phyloP scores from a whole-genome alignment of 2,797 vertebrate species.

The Enteromius viviparus region DNA sequence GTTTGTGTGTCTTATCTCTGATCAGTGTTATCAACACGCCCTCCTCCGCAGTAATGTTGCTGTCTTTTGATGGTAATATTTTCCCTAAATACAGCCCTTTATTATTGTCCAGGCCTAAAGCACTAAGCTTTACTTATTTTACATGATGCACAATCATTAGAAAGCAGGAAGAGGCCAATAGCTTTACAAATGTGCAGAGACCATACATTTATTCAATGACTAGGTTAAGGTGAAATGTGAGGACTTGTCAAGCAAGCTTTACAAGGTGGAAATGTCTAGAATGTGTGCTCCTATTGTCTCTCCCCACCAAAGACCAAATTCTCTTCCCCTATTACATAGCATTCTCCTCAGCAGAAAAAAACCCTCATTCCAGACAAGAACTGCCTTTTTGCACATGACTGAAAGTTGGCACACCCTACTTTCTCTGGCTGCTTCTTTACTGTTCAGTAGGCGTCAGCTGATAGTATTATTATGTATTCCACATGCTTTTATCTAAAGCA shows the following conservation, averaged over 20 bases:
- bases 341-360: slow-evolving; percentile 25
- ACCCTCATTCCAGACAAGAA: slow-evolving; percentile 12
- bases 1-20: slow-evolving; percentile 44
- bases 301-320: not conserved
- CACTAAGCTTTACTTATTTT: not conserved
- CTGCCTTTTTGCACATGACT: slow-evolving; percentile 8
- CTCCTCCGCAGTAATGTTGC: slow-evolving; percentile 44
- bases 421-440: not conserved
- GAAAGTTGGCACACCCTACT: not conserved
- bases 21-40: slow-evolving; percentile 49
- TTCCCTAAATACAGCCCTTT: not conserved
- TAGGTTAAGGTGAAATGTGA: slow-evolving; percentile 8
- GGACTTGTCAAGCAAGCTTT: slow-evolving; percentile 34
- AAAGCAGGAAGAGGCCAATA: not conserved
- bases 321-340: not conserved
- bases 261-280: slow-evolving; percentile 12
- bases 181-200: not conserved
- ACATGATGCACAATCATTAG: not conserved
- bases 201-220: not conserved
- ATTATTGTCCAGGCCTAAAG: not conserved
- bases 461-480: not conserved
- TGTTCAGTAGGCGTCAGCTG: not conserved
- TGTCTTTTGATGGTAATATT: slow-evolving; percentile 31
- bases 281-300: not conserved
- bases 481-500: not conserved